Evolutionary conservation across 2,797 vertebrate genomes (phyloP).

Genomic region (Loris lydekkerianus): DNA sequence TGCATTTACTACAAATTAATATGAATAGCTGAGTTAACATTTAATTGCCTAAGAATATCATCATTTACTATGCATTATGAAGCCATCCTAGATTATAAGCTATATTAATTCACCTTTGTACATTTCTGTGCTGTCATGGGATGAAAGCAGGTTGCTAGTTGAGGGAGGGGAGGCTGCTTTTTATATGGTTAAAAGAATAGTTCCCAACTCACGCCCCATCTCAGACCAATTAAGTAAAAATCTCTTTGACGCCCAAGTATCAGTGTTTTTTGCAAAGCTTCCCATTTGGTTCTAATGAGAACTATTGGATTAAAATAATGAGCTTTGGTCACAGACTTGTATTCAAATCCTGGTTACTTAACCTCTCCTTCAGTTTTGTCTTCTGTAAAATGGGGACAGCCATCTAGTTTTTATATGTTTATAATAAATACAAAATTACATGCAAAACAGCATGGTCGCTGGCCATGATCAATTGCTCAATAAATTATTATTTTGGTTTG

Average conservation of each 20-base stretch:
- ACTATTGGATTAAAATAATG: neutral
- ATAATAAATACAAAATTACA: neutral
- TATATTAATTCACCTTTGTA: neutral
- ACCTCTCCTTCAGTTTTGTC: neutral
- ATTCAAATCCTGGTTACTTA: neutral
- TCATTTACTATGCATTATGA: neutral
- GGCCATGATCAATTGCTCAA: neutral
- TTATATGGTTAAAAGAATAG: neutral
- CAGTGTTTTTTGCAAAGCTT: neutral
- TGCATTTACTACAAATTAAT: slow-evolving; percentile 27
- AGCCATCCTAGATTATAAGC: neutral
- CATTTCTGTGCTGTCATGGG: neutral
- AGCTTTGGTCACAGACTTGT: neutral
- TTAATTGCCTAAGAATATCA: slow-evolving; percentile 37
- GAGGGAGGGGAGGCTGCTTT: neutral
- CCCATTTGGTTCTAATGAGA: neutral
- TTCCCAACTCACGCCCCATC: neutral
- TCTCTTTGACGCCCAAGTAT: neutral
- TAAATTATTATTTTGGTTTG: neutral
- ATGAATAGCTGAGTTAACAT: slow-evolving; percentile 5
- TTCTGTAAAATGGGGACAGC: neutral
- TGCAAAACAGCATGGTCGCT: neutral
- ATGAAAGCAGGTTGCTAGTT: neutral
- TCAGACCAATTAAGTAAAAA: neutral
- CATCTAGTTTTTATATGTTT: neutral